Base-by-base conservation (phyloP, 2,888 invertebrate species). In the Erannis defoliaria region DNA sequence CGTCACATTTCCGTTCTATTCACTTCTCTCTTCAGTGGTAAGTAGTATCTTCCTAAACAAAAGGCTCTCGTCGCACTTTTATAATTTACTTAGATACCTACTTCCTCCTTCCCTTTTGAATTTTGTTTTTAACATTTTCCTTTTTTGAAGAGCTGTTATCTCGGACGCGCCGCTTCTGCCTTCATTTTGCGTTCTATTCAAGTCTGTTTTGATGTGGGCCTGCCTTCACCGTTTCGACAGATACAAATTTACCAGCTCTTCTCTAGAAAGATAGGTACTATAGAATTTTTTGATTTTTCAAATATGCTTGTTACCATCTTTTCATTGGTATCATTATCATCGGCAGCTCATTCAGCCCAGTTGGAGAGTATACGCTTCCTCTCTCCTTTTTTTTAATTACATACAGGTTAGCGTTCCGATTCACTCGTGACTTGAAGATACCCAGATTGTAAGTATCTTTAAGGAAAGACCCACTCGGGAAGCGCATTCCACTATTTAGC, bases 141-240 rank as follows among this genome's bases (percentile, higher is more conserved):
- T 80, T 82, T 84, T 86, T 88, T 86, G 84, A 86, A 82, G 84
- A 76, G 81, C 80, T 75, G 86, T 85, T 89, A 88, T 89, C 88
- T 84, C 76, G 81, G 80, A 78, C 77, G 78, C 78, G 74, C 75
- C 73, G 73, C 74, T 77, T 74, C 77, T 79, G 81, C 80, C 80
- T 82, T 77, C 83, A 81, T 85, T 88, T 82, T 78, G 79, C 73
- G 81, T 81, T 81, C 80, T 77, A 82, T 86, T 85, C 81, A 85
- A 80, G 76, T 78, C 77, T 81, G 80, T 82, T 85, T 82, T 85
- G 80, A 84, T 81, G 80, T 75, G 74, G 74, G 75, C 75, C 72
- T 67, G 74, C 67, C 73, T 78, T 74, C 77, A 73, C 75, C 71
- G 76, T 81, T 78, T 77, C 76, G 71, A 78, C 77, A 66, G 77